phyloP scores from a whole-genome alignment of 2,888 invertebrate genomes.

The Caenorhabditis sp. region DNA sequence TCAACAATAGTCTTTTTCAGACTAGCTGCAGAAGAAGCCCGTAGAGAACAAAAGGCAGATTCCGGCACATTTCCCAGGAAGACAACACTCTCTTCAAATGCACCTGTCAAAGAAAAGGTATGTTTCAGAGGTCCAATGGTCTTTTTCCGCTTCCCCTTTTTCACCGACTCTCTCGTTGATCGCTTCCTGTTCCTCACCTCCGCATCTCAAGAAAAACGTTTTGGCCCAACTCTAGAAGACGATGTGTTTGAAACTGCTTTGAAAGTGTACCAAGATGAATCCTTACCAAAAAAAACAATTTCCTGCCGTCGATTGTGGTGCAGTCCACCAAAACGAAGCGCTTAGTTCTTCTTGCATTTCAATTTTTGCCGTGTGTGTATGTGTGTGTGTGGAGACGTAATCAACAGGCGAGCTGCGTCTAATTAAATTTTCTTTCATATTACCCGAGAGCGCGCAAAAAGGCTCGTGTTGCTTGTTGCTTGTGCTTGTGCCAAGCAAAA shows the following conservation, averaged over 20 bases:
- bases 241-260: background rate
- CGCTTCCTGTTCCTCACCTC: no score
- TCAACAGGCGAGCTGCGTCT: slow-evolving; percentile 50
- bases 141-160: slow-evolving; percentile 21
- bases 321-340: background rate
- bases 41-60: slow-evolving; percentile 75
- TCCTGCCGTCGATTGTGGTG: slow-evolving; percentile 15
- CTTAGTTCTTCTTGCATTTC: slow-evolving; percentile 37
- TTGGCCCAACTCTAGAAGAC: background rate
- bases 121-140: slow-evolving; percentile 27
- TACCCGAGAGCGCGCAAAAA: slow-evolving; percentile 52
- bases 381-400: slow-evolving; percentile 32
- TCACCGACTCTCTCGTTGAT: background rate
- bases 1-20: slow-evolving; percentile 46
- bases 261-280: background rate
- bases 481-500: slow-evolving; percentile 42
- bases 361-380: slow-evolving; percentile 40
- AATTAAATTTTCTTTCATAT: slow-evolving; percentile 60
- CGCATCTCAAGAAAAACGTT: background rate
- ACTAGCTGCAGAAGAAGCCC: slow-evolving; percentile 78
- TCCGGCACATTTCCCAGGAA: slow-evolving; percentile 65
- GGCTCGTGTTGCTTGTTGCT: slow-evolving; percentile 52
- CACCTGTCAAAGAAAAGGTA: slow-evolving; percentile 76
- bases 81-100: slow-evolving; percentile 67
- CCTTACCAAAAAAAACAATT: slow-evolving; percentile 7